These are phyloP conservation scores for Coremacera marginata DNA, from an alignment of 2,888 invertebrate genomes.

Conservation along the genomic window DNA sequence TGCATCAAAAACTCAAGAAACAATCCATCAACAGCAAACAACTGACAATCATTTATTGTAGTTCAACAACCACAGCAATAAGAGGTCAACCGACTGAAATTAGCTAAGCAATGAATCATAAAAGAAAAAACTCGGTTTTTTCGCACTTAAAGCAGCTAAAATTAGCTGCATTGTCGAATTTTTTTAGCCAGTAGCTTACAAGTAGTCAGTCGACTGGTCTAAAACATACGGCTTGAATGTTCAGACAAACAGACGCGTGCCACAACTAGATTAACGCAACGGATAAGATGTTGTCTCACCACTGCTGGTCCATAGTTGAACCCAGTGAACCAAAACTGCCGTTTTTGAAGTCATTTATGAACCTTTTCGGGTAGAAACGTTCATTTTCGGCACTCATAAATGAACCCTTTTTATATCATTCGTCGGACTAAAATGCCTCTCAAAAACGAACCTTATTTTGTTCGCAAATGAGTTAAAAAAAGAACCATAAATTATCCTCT, in stretches of 20 bases:
- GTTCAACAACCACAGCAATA: background rate
- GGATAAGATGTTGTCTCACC: background rate
- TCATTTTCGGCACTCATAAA: no score
- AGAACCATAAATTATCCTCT: no score
- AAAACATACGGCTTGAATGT: background rate
- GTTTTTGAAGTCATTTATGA: no score
- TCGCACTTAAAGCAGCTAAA: background rate
- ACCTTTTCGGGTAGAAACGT: no score
- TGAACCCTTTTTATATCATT: no score
- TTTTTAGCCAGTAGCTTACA: background rate
- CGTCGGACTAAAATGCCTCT: no score
- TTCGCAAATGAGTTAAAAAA: no score
- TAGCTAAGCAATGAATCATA: no score
- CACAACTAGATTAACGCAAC: background rate
- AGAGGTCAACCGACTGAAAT: background rate
- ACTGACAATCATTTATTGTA: background rate
- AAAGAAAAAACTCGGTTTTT: background rate
- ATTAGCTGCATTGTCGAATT: background rate
- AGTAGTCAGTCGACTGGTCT: background rate
- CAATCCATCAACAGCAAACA: background rate
- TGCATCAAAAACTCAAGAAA: no score
- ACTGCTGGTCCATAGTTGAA: background rate
- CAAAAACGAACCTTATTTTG: no score
- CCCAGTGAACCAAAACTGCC: no score
- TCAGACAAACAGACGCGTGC: background rate